These are phyloP conservation scores for Spialia ferax DNA, from an alignment of 2,888 invertebrate species.

Conservation along the genomic window DNA sequence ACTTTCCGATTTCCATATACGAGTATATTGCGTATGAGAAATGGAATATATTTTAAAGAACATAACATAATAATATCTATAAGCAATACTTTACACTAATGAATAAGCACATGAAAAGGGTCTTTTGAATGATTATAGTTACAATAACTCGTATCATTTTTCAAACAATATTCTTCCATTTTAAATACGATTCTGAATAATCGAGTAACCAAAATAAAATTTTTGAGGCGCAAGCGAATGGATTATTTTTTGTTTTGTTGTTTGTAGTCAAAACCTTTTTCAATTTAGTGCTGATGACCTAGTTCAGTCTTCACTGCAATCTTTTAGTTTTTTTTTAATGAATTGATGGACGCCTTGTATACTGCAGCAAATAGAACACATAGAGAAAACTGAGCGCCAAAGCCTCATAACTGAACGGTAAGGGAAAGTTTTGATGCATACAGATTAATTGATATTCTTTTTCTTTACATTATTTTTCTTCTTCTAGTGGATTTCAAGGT, in stretches of 20 bases:
- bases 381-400: background rate
- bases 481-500: no score
- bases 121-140: no score
- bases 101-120: no score
- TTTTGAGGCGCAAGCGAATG: background rate
- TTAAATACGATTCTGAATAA: background rate
- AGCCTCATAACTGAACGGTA: background rate
- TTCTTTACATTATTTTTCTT: no score
- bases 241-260: background rate
- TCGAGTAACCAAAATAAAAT: background rate
- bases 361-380: background rate
- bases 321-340: background rate
- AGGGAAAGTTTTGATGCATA: background rate
- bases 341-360: background rate
- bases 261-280: background rate
- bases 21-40: no score
- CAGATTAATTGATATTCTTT: no score
- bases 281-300: background rate
- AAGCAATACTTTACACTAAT: no score
- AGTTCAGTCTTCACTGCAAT: background rate
- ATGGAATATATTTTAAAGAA: no score
- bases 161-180: background rate
- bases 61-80: no score
- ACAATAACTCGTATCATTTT: background rate
- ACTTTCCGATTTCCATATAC: constrained; percentile 3